These are phyloP conservation scores for Galleria mellonella DNA, from an alignment of 1,140 invertebrate species.

Conservation along the genomic window DNA sequence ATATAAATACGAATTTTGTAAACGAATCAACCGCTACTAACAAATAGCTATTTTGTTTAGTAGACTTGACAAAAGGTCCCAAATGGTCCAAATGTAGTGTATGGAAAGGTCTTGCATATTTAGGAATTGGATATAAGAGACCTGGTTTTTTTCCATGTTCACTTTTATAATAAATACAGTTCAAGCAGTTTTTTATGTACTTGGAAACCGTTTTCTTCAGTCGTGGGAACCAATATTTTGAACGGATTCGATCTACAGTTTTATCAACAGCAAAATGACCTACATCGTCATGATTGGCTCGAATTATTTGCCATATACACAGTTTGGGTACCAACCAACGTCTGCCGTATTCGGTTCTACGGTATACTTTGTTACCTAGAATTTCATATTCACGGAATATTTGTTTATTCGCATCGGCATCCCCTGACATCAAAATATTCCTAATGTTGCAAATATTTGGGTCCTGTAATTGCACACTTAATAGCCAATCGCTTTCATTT, in stretches of 20 bases:
- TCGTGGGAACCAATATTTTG: slow-evolving; percentile 2
- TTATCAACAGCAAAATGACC: slow-evolving; percentile 7
- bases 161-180: no score
- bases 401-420: slow-evolving; percentile 9
- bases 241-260: slow-evolving; percentile 1
- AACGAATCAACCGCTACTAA: slow-evolving; percentile 28
- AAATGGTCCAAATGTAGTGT: slow-evolving; percentile 36
- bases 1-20: slow-evolving; percentile 22
- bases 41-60: slow-evolving; percentile 36
- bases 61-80: slow-evolving; percentile 27
- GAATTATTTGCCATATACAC: slow-evolving; percentile 4
- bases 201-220: slow-evolving; percentile 19
- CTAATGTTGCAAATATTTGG: slow-evolving; percentile 12
- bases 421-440: slow-evolving; percentile 14
- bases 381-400: slow-evolving; percentile 16
- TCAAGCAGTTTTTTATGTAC: slow-evolving; percentile 31
- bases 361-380: slow-evolving; percentile 18
- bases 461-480: slow-evolving; percentile 30
- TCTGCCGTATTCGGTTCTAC: slow-evolving; percentile 14
- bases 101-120: slow-evolving; percentile 24
- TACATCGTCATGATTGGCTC: slow-evolving; percentile 1
- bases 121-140: slow-evolving; percentile 18
- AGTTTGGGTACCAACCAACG: slow-evolving; percentile 17
- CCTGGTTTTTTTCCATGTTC: slow-evolving; percentile 7
- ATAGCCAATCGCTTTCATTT: slow-evolving; percentile 19